Evolutionary conservation across 2,888 invertebrate species (phyloP).

Genomic region (Euzetes globulus): DNA sequence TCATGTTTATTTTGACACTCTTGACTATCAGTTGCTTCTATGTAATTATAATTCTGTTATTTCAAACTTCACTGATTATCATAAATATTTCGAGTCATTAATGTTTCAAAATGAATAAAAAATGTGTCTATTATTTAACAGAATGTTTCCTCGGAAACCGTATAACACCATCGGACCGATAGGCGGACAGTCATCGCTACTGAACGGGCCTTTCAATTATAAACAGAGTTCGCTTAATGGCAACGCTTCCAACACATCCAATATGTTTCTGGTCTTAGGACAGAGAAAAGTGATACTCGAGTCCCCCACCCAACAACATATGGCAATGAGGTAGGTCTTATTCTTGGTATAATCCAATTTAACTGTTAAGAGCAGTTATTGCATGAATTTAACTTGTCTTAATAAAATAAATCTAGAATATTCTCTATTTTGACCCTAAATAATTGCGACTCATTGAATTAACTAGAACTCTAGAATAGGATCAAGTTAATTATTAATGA

Average conservation of each 20-base stretch:
- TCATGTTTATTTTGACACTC: no score
- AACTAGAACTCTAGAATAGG: no score
- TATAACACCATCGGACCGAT: neutral
- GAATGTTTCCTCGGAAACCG: slow-evolving; percentile 8
- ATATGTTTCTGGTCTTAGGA: neutral
- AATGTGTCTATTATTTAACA: neutral
- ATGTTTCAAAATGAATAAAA: neutral
- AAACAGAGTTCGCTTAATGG: neutral
- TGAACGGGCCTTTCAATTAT: neutral
- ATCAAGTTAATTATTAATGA: no score
- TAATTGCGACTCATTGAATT: no score
- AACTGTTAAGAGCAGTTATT: no score
- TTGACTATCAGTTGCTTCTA: no score
- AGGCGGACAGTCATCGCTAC: neutral
- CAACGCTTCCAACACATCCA: neutral
- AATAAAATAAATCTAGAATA: no score
- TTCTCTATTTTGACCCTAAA: no score
- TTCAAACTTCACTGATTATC: neutral
- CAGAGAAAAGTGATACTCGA: neutral
- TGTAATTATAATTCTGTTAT: no score
- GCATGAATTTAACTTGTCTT: no score
- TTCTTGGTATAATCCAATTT: no score
- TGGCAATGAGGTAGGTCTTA: neutral
- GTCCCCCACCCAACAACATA: neutral
- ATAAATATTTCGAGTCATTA: neutral